Evolutionary conservation across 92 coral and sea anemone species (phyloP).

Genomic region (Metridium senile): DNA sequence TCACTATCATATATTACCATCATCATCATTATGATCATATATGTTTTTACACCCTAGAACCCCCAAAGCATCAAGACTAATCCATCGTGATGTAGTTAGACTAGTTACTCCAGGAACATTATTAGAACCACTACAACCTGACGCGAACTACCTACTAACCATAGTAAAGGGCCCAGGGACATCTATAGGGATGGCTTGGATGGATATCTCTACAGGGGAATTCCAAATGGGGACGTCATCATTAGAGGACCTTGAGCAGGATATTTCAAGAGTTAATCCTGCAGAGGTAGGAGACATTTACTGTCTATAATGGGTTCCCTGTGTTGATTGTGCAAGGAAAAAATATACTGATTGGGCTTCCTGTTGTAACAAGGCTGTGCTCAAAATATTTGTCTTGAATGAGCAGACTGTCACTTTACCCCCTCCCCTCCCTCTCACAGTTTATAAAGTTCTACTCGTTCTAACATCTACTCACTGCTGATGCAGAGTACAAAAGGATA

Average conservation of each 20-base stretch:
- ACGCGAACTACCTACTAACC: slow-evolving; percentile 84
- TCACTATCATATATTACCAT: too few relatives aligned
- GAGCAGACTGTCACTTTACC: too few relatives aligned
- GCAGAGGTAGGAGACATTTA: slow-evolving; percentile 73
- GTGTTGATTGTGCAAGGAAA: not conserved
- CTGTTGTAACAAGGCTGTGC: not conserved
- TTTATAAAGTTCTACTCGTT: too few relatives aligned
- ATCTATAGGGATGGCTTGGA: slow-evolving; percentile 83
- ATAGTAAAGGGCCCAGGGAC: slow-evolving; percentile 71
- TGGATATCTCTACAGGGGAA: slow-evolving; percentile 84
- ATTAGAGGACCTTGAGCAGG: slow-evolving; percentile 73
- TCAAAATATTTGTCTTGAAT: too few relatives aligned
- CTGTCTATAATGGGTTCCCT: not conserved
- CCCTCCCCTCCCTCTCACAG: too few relatives aligned
- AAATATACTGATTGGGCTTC: too few relatives aligned
- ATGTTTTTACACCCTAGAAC: slow-evolving; percentile 42
- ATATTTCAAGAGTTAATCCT: slow-evolving; percentile 79
- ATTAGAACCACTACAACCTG: slow-evolving; percentile 77
- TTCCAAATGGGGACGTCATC: slow-evolving; percentile 69
- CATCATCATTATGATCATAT: too few relatives aligned
- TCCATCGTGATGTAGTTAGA: slow-evolving; percentile 83
- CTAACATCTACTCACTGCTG: too few relatives aligned
- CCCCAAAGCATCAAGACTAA: slow-evolving; percentile 60
- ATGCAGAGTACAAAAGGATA: too few relatives aligned
- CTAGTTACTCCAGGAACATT: slow-evolving; percentile 91